A percentile compares a stretch with the other conserved stretches of the same genome.
Conservation (phyloP, 2,113 vertebrate species). For the Paradisaea rubra region DNA sequence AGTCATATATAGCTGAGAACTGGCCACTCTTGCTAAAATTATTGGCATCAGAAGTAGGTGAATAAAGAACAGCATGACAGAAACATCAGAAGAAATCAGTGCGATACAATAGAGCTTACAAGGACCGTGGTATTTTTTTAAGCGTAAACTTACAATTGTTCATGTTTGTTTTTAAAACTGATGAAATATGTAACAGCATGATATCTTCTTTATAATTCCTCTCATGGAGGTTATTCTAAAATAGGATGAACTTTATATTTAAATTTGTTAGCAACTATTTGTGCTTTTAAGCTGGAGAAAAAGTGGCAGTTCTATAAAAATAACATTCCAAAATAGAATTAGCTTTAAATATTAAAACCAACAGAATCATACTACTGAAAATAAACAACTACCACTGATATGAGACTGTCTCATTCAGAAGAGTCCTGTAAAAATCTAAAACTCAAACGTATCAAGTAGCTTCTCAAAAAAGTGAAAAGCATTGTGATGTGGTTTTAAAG, state of each 20-base stretch:
- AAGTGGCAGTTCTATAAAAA: neutral
- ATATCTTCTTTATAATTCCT: neutral
- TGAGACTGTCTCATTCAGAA: neutral
- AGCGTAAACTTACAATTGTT: neutral
- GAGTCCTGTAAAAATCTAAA: neutral
- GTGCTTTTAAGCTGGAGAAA: neutral
- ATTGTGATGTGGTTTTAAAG: neutral
- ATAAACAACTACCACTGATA: neutral
- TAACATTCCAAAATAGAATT: neutral
- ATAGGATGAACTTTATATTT: neutral
- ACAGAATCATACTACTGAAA: neutral
- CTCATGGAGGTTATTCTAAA: neutral
- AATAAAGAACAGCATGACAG: neutral
- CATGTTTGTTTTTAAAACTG: neutral
- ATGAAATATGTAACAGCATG: neutral
- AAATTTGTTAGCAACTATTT: neutral
- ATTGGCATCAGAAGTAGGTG: neutral
- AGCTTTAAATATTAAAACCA: neutral
- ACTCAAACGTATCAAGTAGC: fast-evolving
- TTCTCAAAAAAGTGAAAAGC: neutral
- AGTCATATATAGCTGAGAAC: neutral
- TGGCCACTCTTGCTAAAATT: neutral
- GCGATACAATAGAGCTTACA: neutral
- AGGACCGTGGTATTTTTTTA: neutral
- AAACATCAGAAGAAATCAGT: neutral